Evolutionary conservation across 1,140 invertebrate genomes (phyloP).

Genomic region (Hyposmocoma kahamanoa): DNA sequence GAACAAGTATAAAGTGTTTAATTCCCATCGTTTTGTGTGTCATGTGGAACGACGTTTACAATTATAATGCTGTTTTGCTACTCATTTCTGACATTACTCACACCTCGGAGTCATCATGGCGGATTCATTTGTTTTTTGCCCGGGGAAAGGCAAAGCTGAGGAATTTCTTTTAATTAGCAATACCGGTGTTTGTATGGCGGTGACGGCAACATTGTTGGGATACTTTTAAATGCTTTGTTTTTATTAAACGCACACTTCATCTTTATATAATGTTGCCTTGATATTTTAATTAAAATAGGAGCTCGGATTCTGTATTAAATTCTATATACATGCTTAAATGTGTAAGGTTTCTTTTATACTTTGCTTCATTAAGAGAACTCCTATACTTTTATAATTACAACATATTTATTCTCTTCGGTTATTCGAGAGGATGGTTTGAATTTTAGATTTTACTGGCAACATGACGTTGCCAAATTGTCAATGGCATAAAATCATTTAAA

Average conservation of each 20-base stretch:
- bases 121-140: conserved; percentile 48
- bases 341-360: too few relatives aligned
- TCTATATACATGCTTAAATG: too few relatives aligned
- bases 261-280: conserved; percentile 2
- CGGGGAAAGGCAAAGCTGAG: conserved; percentile 42
- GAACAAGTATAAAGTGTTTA: conserved; percentile 18
- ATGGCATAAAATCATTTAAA: too few relatives aligned
- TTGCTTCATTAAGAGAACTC: not conserved
- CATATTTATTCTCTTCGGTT: too few relatives aligned
- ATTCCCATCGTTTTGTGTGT: conserved; percentile 47
- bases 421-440: too few relatives aligned
- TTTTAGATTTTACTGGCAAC: too few relatives aligned
- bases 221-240: not conserved
- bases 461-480: too few relatives aligned
- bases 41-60: conserved; percentile 39
- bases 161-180: conserved; percentile 64
- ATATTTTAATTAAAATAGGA: conserved; percentile 1
- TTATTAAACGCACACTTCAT: not conserved
- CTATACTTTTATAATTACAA: not conserved
- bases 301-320: not conserved
- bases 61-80: conserved; percentile 50
- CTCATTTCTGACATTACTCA: conserved; percentile 55
- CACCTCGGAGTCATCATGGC: conserved; percentile 45
- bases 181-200: conserved; percentile 39
- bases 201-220: not conserved